Conservation (phyloP, 2,888 invertebrate genomes). For the Omphaloscelis lunosa region DNA sequence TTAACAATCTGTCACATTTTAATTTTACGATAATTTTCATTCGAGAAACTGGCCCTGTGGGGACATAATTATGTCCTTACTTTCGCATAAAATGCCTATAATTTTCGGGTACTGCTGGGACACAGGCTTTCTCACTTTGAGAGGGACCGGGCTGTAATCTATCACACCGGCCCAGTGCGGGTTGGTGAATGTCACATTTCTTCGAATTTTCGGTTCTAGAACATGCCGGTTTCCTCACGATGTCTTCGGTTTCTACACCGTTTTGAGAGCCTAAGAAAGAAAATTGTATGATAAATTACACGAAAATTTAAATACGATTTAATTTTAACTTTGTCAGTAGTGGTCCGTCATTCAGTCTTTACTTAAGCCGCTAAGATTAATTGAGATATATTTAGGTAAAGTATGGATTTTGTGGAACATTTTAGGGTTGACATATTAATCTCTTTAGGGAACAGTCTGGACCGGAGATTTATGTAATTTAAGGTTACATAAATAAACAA, state of each 20-base stretch:
- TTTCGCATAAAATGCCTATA: neutral
- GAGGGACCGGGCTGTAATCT: too few species aligned
- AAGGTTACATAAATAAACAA: neutral
- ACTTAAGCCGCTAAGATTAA: conserved; percentile 42
- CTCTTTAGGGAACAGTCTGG: conserved; percentile 1
- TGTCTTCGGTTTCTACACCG: too few species aligned
- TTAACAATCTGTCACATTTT: neutral
- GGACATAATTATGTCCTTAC: neutral
- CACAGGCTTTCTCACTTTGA: too few species aligned
- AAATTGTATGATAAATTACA: too few species aligned
- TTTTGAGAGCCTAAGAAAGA: neutral
- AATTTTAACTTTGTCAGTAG: conserved; percentile 6
- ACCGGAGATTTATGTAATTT: conserved; percentile 4
- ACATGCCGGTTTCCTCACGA: too few species aligned
- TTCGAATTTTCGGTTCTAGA: too few species aligned
- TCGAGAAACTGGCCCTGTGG: neutral
- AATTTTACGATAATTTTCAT: too few species aligned
- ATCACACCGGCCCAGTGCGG: too few species aligned
- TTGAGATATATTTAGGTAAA: conserved; percentile 33
- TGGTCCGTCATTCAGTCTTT: conserved; percentile 17
- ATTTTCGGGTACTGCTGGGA: too few species aligned
- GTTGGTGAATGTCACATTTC: too few species aligned
- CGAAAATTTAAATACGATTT: neutral
- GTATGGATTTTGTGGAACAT: conserved; percentile 36
- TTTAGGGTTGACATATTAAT: conserved; percentile 46